Conservation (phyloP, 2,113 vertebrate species). For the Hippocampus abdominalis region DNA sequence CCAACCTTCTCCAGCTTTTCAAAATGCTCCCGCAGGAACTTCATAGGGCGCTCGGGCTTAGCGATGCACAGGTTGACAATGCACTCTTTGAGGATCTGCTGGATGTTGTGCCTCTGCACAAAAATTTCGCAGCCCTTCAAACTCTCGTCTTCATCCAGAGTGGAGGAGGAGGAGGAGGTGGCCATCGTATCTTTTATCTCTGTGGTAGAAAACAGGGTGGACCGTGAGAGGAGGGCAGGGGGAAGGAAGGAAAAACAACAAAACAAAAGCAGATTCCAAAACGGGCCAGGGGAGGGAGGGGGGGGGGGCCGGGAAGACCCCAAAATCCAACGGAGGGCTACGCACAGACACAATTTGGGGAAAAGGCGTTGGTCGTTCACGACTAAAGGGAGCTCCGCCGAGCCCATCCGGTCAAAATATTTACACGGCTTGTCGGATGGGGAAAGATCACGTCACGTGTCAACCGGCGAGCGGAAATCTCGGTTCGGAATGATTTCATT, state of each 20-base stretch:
- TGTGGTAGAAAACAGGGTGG: constrained; percentile 58
- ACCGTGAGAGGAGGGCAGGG: constrained; percentile 51
- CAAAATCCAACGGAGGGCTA: constrained; percentile 18
- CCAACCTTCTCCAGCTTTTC: constrained; percentile 97
- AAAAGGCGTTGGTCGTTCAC: not conserved
- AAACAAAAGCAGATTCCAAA: constrained; percentile 11
- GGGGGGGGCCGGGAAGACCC: not conserved
- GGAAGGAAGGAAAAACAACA: not conserved
- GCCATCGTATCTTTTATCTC: constrained; percentile 83
- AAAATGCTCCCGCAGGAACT: constrained; percentile 94
- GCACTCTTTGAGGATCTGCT: constrained; percentile 94
- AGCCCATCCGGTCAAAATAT: too few relatives aligned
- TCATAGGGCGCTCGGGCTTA: constrained; percentile 92
- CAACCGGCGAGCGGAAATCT: too few relatives aligned
- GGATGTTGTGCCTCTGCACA: constrained; percentile 91
- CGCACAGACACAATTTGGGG: not conserved
- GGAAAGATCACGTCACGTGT: too few relatives aligned
- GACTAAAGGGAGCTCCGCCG: too few relatives aligned
- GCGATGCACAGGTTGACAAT: constrained; percentile 93
- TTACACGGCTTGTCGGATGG: too few relatives aligned
- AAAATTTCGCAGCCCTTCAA: constrained; percentile 93
- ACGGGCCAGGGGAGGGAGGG: constrained; percentile 7
- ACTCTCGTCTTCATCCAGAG: constrained; percentile 88
- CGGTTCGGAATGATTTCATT: too few relatives aligned
- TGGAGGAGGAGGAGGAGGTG: constrained; percentile 76